Conservation (phyloP, 2,113 vertebrate species). For the Cochlearius cochlearius region DNA sequence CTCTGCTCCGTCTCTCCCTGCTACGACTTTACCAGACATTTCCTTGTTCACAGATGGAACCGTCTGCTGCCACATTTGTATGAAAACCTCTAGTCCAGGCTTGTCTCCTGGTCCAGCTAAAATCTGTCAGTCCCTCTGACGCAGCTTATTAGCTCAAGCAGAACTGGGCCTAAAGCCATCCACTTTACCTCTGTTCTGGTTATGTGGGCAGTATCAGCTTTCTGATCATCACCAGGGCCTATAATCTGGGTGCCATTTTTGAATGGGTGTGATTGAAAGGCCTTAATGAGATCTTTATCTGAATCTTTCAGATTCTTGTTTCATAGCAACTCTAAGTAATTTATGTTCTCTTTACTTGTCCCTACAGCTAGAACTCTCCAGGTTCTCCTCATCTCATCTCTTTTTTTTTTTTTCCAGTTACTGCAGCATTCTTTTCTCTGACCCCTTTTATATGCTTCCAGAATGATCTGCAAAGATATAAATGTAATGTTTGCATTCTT, state of each 20-base stretch:
- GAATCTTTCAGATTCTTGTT: background rate
- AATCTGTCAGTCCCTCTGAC: background rate
- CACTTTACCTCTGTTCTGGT: background rate
- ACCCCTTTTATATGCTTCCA: background rate
- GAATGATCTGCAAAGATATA: background rate
- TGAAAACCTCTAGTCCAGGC: background rate
- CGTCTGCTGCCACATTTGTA: background rate
- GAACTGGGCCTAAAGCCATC: background rate
- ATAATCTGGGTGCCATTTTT: background rate
- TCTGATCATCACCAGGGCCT: background rate
- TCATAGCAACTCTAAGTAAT: background rate
- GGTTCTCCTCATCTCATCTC: background rate
- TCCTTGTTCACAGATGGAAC: background rate
- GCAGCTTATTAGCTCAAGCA: background rate
- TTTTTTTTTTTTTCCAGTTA: background rate
- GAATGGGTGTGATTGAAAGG: background rate
- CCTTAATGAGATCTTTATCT: background rate
- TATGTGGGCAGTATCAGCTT: background rate
- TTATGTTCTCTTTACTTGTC: background rate
- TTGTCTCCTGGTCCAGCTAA: background rate
- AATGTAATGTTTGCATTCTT: background rate
- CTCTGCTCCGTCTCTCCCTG: background rate
- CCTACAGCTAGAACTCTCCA: background rate
- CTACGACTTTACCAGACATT: background rate
- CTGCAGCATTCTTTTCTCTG: background rate